Base-by-base conservation (phyloP, 2,797 vertebrate genomes). In the Urosaurus nigricauda region DNA sequence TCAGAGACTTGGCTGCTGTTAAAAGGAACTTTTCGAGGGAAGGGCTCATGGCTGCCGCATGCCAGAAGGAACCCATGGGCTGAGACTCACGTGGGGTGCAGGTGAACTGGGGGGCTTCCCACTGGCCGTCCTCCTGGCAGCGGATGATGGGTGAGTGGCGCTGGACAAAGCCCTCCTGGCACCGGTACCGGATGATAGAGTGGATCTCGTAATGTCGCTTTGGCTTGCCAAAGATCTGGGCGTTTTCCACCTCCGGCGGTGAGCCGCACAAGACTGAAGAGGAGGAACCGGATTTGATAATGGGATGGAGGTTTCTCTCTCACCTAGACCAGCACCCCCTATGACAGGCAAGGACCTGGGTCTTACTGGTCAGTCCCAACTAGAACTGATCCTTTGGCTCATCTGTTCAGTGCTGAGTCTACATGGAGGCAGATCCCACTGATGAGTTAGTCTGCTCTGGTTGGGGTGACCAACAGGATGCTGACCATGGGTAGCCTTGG, bases 61-160 rank as follows among this genome's bases (percentile, higher is more conserved):
- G 56, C 2, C 35, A 40, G 19, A 11, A 40, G 47, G 35, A 14
- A 24, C n/a, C 2, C 1, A 0, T n/a, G 37, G 11, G 32, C 29
- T 4, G 35, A n/a, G 73, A 85, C 82, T 75, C 68, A 70, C 87
- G 32, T 0, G 88, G 89, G 24, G 47, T 43, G 91, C 98, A 99
- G 94, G 96, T 96, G 26, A 98, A 97, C 93, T 95, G 96, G 0
- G 98, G 98, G 0, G 94, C 93, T 77, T 98, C 98, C 99, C 99
- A 99, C 0, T 35, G 96, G 32, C 99, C 98, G 0, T 97, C 96
- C 3, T 97, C 95, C 87, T 96, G 97, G 93, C 99, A 99, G 35
- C 92, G 98, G 93, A 98, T 95, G 70, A 98, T 7, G 0, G 98
- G 98, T 17, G 97, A 97, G 91, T 97, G 97, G 65, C 96, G 98